phyloP scores from a whole-genome alignment of 2,888 invertebrate genomes.

The Hermodice carunculata region DNA sequence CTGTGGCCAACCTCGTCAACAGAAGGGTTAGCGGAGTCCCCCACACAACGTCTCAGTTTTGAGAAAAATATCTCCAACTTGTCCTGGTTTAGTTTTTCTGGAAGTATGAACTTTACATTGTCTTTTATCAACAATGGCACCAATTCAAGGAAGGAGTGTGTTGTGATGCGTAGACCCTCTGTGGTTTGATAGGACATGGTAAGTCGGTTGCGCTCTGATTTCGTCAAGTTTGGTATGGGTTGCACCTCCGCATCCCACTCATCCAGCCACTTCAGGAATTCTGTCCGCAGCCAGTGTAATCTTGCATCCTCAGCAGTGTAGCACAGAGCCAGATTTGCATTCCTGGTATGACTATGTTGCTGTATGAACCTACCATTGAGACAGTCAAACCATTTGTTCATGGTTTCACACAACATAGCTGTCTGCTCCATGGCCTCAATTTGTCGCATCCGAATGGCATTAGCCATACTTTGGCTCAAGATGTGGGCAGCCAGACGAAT shows the following conservation, averaged over 20 bases:
- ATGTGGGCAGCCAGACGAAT: slow-evolving; percentile 3
- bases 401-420: background rate
- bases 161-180: slow-evolving; percentile 3
- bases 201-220: background rate
- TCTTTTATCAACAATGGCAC: background rate
- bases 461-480: slow-evolving; percentile 1
- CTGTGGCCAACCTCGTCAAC: background rate
- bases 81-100: slow-evolving; percentile 11
- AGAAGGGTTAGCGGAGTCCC: slow-evolving; percentile 2
- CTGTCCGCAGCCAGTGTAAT: background rate
- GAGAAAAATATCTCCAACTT: background rate
- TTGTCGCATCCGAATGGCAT: background rate
- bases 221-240: background rate
- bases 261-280: background rate
- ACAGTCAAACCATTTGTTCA: slow-evolving; percentile 12
- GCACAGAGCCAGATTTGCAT: background rate
- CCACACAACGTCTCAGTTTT: slow-evolving; percentile 1
- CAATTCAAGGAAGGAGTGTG: background rate
- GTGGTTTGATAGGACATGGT: background rate
- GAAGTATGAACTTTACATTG: background rate
- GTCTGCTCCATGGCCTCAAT: background rate
- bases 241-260: background rate
- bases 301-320: background rate
- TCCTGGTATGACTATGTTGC: background rate
- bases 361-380: background rate